These are phyloP conservation scores for Myxocyprinus asiaticus DNA, from an alignment of 2,113 vertebrate species.

Conservation along the genomic window DNA sequence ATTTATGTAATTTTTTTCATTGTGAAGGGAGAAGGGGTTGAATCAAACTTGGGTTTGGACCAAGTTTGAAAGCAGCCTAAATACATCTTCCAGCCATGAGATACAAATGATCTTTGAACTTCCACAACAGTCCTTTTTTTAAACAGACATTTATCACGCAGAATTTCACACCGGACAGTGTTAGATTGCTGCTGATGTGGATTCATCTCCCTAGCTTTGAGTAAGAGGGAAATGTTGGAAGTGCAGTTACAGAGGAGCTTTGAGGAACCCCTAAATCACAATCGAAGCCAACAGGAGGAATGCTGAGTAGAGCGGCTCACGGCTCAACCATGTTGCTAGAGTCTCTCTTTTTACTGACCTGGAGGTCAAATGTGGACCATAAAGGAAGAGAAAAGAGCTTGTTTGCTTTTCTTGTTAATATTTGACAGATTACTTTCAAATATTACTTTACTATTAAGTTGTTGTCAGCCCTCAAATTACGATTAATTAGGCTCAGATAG, in stretches of 20 bases:
- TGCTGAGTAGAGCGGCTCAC: neutral
- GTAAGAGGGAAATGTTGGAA: constrained; percentile 13
- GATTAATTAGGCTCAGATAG: too few species aligned
- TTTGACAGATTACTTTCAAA: neutral
- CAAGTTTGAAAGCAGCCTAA: constrained; percentile 10
- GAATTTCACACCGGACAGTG: constrained; percentile 35
- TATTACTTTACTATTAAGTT: too few species aligned
- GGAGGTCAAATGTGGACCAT: neutral
- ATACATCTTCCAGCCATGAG: constrained; percentile 33
- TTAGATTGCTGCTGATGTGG: constrained; percentile 22
- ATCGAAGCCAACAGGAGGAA: constrained; percentile 21
- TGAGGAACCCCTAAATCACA: constrained; percentile 41
- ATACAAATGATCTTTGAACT: constrained; percentile 46
- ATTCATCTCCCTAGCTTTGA: constrained; percentile 6
- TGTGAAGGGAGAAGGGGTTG: neutral
- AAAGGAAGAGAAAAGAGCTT: neutral
- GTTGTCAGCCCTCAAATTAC: too few species aligned
- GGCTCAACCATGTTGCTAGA: neutral
- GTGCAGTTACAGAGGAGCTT: constrained; percentile 7
- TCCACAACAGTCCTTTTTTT: constrained; percentile 42
- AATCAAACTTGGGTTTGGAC: neutral
- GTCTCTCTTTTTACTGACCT: neutral
- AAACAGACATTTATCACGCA: constrained; percentile 50
- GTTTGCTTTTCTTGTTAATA: neutral
- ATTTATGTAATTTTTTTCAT: too few species aligned